phyloP scores from a whole-genome alignment of 2,888 invertebrate genomes.

The Agonum fuliginosum region DNA sequence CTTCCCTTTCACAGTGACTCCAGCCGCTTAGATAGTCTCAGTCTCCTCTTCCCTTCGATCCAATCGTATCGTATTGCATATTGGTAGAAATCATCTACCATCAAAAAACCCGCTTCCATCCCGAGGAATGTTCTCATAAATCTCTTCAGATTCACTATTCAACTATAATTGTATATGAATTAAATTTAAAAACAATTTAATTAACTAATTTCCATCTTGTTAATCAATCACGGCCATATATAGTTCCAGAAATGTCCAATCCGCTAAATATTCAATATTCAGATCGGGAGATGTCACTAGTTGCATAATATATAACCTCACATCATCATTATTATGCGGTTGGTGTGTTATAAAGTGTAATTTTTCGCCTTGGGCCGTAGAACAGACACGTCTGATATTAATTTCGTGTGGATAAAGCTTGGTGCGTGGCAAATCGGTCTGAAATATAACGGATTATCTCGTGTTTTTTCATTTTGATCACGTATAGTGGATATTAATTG shows the following conservation, averaged over 20 bases:
- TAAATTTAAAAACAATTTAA: conserved; percentile 23
- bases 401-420: conserved; percentile 52
- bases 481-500: conserved; percentile 58
- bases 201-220: conserved; percentile 25
- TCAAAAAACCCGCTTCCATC: not conserved
- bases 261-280: conserved; percentile 27
- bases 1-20: conserved; percentile 59
- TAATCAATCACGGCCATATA: conserved; percentile 31
- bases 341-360: conserved; percentile 38
- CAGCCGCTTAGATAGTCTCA: conserved; percentile 51
- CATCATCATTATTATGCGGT: conserved; percentile 12
- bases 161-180: conserved; percentile 19
- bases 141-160: conserved; percentile 20
- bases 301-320: conserved; percentile 13
- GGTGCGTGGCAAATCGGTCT: conserved; percentile 54
- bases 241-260: not conserved
- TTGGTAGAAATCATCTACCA: conserved; percentile 46
- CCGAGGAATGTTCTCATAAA: not conserved
- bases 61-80: conserved; percentile 43
- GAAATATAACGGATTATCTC: conserved; percentile 52
- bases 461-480: conserved; percentile 55
- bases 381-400: conserved; percentile 50
- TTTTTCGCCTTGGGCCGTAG: conserved; percentile 34
- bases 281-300: conserved; percentile 38
- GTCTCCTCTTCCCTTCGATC: conserved; percentile 36